Base-by-base conservation (phyloP, 2,888 invertebrate species). In the Antheraea yamamai region DNA sequence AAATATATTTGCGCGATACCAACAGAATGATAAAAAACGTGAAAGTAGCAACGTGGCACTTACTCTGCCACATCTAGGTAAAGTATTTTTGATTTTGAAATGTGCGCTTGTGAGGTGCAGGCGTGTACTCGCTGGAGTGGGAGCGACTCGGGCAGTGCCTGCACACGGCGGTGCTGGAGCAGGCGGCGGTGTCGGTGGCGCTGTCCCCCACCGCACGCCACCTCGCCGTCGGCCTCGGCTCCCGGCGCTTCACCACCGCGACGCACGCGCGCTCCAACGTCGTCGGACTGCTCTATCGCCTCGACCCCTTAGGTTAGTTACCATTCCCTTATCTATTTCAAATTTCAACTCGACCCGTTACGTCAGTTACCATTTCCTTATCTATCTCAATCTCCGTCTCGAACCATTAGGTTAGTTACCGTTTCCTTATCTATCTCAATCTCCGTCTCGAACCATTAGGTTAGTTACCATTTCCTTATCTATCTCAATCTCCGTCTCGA, bases 101-200 rank as follows among this genome's bases (percentile, higher is more conserved):
- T 64, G 20, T 76, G 30, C 18, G 35, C 39, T 66, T 70, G 68
- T 64, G 74, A 71, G 4, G 23, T 80, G 4, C 87, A 96, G 97
- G 97, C 74, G 96, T 98, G 47, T 98, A 97, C 90, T 98, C 98
- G 79, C 92, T 98, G 81, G 96, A 96, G 85, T 96, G 97, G 96
- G 95, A 96, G 80, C 96, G 96, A 0, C 91, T 97, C 70, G 98
- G 98, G 0, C 96, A 97, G 86, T 97, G 97, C 87, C 94, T 98
- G 75, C 97, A 97, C 91, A 97, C 97, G n/a, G 97, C 96, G 10
- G 96, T 96, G 86, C 95, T 97, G 79, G 97, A 97, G 84, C 97
- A 97, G 83, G 97, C 97, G 88, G 98, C 97, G 1, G 97, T 98
- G 73, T 98, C 98, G 1, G 97, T 98, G 66, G 97, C 97, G 78